Conservation (phyloP, 2,888 invertebrate genomes). For the Heliconius ethilla region DNA sequence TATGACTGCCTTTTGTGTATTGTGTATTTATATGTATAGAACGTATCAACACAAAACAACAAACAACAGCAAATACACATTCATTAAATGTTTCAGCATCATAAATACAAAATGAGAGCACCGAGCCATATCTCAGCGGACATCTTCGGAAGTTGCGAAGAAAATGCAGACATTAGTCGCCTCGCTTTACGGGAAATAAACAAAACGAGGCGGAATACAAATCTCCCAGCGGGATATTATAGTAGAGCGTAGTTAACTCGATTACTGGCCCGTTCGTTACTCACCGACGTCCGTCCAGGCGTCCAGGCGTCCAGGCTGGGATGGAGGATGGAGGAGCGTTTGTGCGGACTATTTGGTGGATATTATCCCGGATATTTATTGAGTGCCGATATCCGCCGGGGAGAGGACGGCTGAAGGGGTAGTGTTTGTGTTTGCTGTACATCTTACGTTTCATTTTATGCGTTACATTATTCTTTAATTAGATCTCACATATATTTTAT, state of each 20-base stretch:
- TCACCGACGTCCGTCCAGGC: slow-evolving; percentile 37
- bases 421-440: slow-evolving; percentile 9
- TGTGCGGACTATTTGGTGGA: slow-evolving; percentile 49
- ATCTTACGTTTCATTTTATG: too few species aligned
- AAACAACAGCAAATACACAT: slow-evolving; percentile 1
- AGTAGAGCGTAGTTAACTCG: slow-evolving; percentile 43
- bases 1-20: too few species aligned
- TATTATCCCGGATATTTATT: slow-evolving; percentile 49
- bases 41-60: not conserved
- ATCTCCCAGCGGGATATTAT: slow-evolving; percentile 46
- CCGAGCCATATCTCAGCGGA: slow-evolving; percentile 17
- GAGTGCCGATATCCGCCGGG: slow-evolving; percentile 44
- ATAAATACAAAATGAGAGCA: slow-evolving; percentile 29
- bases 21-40: too few species aligned
- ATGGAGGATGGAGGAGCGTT: slow-evolving; percentile 41
- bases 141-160: slow-evolving; percentile 29
- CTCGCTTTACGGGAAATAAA: slow-evolving; percentile 39
- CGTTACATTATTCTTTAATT: too few species aligned
- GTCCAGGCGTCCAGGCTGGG: slow-evolving; percentile 1
- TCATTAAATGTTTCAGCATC: not conserved
- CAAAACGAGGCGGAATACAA: slow-evolving; percentile 45
- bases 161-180: slow-evolving; percentile 42
- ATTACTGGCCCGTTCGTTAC: slow-evolving; percentile 43
- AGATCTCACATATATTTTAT: too few species aligned
- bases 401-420: slow-evolving; percentile 24